These are phyloP conservation scores for Poecilia gillii DNA, from an alignment of 2,797 vertebrate species.

Conservation along the genomic window DNA sequence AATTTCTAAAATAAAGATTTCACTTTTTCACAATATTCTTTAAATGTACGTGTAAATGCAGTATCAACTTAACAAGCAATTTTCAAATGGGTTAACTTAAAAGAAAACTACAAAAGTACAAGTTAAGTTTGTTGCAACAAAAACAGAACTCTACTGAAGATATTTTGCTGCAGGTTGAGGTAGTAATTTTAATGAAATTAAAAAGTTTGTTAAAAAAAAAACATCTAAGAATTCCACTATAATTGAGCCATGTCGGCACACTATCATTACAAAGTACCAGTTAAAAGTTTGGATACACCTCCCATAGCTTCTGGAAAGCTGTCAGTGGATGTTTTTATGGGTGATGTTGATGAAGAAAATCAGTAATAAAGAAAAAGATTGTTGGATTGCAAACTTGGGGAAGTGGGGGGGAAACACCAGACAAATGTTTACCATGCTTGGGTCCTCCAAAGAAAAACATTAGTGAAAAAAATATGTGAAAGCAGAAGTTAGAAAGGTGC, in stretches of 20 bases:
- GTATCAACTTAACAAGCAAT: background rate
- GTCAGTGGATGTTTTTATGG: background rate
- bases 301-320: background rate
- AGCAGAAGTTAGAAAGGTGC: background rate
- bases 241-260: background rate
- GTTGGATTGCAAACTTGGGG: background rate
- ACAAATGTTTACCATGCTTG: background rate
- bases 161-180: background rate
- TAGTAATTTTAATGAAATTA: slow-evolving; percentile 3
- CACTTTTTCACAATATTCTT: background rate
- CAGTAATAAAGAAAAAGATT: background rate
- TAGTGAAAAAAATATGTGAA: background rate
- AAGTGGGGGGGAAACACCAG: background rate
- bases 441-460: background rate
- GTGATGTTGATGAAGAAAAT: background rate
- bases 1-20: background rate
- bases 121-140: background rate
- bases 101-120: background rate
- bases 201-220: background rate
- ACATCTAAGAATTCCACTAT: background rate
- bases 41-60: background rate
- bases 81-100: background rate
- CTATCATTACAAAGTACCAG: background rate
- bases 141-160: background rate
- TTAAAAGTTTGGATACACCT: background rate